Evolutionary conservation across 1,140 invertebrate species (phyloP).

Genomic region (Triops longicaudatus): DNA sequence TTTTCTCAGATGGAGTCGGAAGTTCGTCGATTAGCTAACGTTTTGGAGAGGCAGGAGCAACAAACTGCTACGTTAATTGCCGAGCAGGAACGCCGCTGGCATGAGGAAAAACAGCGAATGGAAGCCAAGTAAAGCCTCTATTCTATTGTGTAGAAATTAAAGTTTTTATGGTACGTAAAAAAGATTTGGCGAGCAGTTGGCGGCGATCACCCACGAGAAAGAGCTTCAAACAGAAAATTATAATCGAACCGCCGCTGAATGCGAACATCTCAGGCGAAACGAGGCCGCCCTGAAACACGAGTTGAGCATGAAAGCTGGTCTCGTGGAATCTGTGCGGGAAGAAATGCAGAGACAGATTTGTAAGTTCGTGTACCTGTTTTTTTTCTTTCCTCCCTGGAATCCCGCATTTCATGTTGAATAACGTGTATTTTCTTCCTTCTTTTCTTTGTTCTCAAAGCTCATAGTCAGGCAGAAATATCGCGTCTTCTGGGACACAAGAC

Average conservation of each 20-base stretch:
- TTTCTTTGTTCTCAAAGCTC: background rate
- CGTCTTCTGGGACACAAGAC: constrained; percentile 19
- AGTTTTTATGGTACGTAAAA: background rate
- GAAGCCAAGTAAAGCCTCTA: constrained; percentile 8
- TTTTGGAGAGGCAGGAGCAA: constrained; percentile 26
- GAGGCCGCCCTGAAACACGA: constrained; percentile 24
- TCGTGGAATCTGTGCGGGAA: constrained; percentile 23
- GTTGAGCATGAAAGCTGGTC: constrained; percentile 20
- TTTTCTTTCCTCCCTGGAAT: background rate
- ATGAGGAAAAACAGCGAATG: constrained; percentile 20
- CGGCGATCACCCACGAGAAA: constrained; percentile 20
- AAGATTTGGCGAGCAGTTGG: constrained; percentile 19
- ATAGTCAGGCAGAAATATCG: constrained; percentile 22
- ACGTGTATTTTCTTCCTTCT: background rate
- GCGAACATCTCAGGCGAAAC: constrained; percentile 20
- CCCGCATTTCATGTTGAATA: background rate
- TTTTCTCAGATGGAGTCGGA: constrained; percentile 26
- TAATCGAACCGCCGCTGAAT: constrained; percentile 18
- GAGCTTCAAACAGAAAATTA: constrained; percentile 20
- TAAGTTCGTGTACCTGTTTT: background rate
- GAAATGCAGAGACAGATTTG: constrained; percentile 25
- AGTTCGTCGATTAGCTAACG: constrained; percentile 22
- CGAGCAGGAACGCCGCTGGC: constrained; percentile 15
- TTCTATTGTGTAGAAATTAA: background rate
- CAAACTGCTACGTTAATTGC: constrained; percentile 17